phyloP scores from a whole-genome alignment of 2,888 invertebrate genomes.

The Eupithecia subfuscata region DNA sequence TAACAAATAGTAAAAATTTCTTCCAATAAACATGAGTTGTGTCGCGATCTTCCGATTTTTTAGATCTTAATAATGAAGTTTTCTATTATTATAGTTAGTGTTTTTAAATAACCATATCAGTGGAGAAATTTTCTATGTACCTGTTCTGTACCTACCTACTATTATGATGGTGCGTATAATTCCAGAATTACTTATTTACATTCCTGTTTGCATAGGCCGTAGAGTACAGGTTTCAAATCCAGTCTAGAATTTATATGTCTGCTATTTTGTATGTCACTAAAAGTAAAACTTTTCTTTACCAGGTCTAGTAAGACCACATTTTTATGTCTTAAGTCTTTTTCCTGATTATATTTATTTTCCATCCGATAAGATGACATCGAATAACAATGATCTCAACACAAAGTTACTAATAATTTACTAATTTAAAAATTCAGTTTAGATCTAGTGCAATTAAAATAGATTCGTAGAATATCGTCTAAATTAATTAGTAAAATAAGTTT shows the following conservation, averaged over 20 bases:
- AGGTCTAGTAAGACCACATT: neutral
- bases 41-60: constrained; percentile 48
- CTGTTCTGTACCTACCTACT: neutral
- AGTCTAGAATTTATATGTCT: too few relatives aligned
- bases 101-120: neutral
- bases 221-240: neutral
- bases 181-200: neutral
- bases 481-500: neutral
- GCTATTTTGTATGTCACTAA: neutral
- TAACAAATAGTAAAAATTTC: neutral
- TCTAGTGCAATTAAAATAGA: neutral
- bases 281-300: neutral
- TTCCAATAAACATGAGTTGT: constrained; percentile 43
- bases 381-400: constrained; percentile 9
- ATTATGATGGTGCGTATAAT: neutral
- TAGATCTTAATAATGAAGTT: neutral
- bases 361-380: neutral
- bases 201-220: neutral
- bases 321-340: neutral
- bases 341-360: neutral
- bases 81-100: neutral
- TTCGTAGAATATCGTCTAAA: neutral
- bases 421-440: neutral
- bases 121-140: neutral
- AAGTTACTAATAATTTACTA: neutral